Evolutionary conservation across 2,888 invertebrate species (phyloP).

Genomic region (Pachliopta kotzebuea): DNA sequence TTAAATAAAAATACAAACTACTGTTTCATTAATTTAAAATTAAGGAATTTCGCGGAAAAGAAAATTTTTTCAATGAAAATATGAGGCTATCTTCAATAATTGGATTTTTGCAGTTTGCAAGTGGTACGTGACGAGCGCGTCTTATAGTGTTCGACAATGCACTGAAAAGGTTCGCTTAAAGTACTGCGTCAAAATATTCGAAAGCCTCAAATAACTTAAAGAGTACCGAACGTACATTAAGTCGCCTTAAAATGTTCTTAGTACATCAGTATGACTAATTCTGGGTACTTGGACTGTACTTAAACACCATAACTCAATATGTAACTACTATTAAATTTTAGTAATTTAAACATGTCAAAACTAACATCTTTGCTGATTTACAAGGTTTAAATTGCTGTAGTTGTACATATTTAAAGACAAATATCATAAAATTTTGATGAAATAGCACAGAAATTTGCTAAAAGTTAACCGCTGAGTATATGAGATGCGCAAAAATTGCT

Average conservation of each 20-base stretch:
- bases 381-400: too few relatives aligned
- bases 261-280: neutral
- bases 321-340: neutral
- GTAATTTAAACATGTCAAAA: too few relatives aligned
- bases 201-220: constrained; percentile 40
- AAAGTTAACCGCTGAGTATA: too few relatives aligned
- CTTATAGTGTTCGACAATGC: constrained; percentile 41
- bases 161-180: constrained; percentile 43
- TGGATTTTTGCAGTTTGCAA: neutral
- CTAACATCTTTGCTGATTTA: too few relatives aligned
- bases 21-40: neutral
- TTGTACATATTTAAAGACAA: too few relatives aligned
- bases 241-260: constrained; percentile 9
- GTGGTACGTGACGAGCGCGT: constrained; percentile 40
- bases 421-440: too few relatives aligned
- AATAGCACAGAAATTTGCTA: too few relatives aligned
- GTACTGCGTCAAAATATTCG: constrained; percentile 37
- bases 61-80: neutral
- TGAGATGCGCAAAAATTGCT: too few relatives aligned
- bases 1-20: neutral
- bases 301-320: neutral
- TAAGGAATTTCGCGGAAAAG: neutral
- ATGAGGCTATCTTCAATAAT: neutral
- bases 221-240: constrained; percentile 9
- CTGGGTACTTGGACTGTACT: neutral